Evolutionary conservation across 1,140 invertebrate species (phyloP).

Genomic region (Bombus haemorrhoidalis): DNA sequence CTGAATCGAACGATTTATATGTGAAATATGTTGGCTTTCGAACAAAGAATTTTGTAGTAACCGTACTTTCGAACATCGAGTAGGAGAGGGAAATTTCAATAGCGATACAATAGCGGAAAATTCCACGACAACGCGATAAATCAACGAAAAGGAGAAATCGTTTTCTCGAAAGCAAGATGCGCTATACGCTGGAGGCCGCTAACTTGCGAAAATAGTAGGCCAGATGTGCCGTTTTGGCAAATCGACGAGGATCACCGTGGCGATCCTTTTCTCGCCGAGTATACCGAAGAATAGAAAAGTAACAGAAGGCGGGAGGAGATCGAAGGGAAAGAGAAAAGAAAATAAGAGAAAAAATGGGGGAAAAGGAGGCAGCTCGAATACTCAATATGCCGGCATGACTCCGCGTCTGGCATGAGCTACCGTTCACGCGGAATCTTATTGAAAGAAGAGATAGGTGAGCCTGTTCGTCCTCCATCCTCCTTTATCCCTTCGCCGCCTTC

Average conservation of each 20-base stretch:
- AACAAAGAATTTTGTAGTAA: too few relatives aligned
- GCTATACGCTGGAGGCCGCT: background rate
- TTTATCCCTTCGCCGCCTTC: background rate
- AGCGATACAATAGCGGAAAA: too few relatives aligned
- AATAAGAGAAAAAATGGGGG: background rate
- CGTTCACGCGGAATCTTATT: constrained; percentile 75
- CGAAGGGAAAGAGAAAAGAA: too few relatives aligned
- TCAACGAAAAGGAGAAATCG: too few relatives aligned
- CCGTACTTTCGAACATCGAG: too few relatives aligned
- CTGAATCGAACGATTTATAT: too few relatives aligned
- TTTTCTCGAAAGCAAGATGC: too few relatives aligned
- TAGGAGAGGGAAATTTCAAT: too few relatives aligned
- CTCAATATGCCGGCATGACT: constrained; percentile 70
- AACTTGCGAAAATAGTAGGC: constrained; percentile 17
- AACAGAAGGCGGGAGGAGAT: background rate
- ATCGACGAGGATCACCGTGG: constrained; percentile 40
- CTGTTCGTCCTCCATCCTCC: constrained; percentile 37
- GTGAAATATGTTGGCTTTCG: too few relatives aligned
- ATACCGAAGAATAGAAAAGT: background rate
- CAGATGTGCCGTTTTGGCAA: constrained; percentile 58
- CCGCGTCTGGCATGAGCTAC: constrained; percentile 68
- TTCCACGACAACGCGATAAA: too few relatives aligned
- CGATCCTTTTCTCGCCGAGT: background rate
- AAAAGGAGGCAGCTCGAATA: constrained; percentile 60
- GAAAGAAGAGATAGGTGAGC: constrained; percentile 71